Percentiles rank a stretch among this genome's conserved stretches.
These are phyloP conservation scores for Cynaeus angustus DNA, from an alignment of 2,888 invertebrate genomes.

Conservation along the genomic window DNA sequence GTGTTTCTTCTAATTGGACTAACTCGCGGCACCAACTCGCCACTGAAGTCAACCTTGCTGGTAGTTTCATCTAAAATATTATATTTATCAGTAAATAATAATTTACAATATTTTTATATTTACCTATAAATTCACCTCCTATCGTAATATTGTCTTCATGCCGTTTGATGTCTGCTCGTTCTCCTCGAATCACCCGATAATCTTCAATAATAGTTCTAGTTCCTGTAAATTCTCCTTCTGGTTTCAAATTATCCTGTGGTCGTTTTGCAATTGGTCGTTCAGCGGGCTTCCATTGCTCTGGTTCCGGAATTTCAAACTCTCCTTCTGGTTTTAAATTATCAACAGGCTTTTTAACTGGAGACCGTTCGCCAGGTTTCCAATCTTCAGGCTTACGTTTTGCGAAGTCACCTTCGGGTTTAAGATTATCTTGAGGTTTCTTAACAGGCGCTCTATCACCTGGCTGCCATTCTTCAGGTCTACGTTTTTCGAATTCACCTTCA, in stretches of 20 bases:
- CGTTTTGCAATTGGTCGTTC: slow-evolving; percentile 68
- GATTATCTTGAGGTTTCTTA: slow-evolving; percentile 71
- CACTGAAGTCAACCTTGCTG: slow-evolving; percentile 80
- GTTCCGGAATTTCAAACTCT: slow-evolving; percentile 64
- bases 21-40: slow-evolving; percentile 78
- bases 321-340: slow-evolving; percentile 74
- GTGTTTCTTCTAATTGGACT: slow-evolving; percentile 83
- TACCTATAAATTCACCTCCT: slow-evolving; percentile 80
- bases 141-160: slow-evolving; percentile 79
- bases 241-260: slow-evolving; percentile 70
- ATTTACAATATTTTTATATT: slow-evolving; percentile 51
- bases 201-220: slow-evolving; percentile 74
- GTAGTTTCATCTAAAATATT: slow-evolving; percentile 80
- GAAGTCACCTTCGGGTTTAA: slow-evolving; percentile 72
- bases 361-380: slow-evolving; percentile 68
- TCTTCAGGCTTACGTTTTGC: slow-evolving; percentile 62
- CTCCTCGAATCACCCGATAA: slow-evolving; percentile 76
- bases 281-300: slow-evolving; percentile 60
- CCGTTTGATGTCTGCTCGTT: slow-evolving; percentile 78
- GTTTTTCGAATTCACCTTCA: slow-evolving; percentile 73
- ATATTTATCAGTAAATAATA: slow-evolving; percentile 1
- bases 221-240: slow-evolving; percentile 72
- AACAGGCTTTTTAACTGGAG: slow-evolving; percentile 74
- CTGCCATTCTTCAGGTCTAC: slow-evolving; percentile 66
- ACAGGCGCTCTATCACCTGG: slow-evolving; percentile 70